phyloP scores from a whole-genome alignment of 2,113 vertebrate species.

The Mirounga angustirostris region DNA sequence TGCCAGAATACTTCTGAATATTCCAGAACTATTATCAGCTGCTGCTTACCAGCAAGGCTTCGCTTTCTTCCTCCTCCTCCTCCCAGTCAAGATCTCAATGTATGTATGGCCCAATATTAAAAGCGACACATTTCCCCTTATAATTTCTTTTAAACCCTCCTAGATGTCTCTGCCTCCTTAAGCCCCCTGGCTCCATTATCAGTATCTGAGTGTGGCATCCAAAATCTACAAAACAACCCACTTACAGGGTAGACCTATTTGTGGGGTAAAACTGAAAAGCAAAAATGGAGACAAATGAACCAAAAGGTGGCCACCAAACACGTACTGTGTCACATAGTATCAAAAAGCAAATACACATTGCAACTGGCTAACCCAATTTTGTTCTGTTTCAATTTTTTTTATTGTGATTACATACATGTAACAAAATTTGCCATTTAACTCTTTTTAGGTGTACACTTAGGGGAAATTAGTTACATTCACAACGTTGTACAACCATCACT shows the following conservation, averaged over 20 bases:
- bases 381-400: background rate
- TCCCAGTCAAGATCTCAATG: background rate
- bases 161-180: background rate
- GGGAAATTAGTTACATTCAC: background rate
- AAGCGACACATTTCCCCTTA: background rate
- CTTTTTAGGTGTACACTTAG: background rate
- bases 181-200: background rate
- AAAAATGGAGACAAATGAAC: background rate
- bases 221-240: background rate
- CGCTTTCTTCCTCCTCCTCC: conserved; percentile 4
- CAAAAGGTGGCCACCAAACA: background rate
- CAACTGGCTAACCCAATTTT: background rate
- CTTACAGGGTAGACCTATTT: background rate
- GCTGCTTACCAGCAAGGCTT: background rate
- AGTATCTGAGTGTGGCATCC: background rate
- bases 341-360: background rate
- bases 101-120: background rate
- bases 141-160: background rate
- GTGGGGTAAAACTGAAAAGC: background rate
- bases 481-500: background rate
- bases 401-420: background rate
- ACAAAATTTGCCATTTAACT: background rate
- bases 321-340: background rate
- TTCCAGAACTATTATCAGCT: background rate
- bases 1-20: conserved; percentile 21